Evolutionary conservation across 2,797 vertebrate genomes (phyloP).

Genomic region (Molossus alvarezi): DNA sequence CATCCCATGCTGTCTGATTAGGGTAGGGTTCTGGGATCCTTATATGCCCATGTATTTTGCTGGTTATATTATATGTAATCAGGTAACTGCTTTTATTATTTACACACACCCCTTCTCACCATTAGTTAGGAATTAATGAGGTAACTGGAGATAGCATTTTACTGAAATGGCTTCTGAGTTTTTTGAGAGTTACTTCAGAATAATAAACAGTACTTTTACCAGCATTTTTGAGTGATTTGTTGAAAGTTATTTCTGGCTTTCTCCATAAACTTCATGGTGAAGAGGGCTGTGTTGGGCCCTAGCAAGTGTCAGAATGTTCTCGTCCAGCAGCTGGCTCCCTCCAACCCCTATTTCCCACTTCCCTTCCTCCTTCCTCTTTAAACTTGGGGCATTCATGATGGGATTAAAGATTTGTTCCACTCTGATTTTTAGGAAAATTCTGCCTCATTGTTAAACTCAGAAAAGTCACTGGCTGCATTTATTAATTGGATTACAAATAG

Average conservation of each 20-base stretch:
- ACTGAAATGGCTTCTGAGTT: conserved; percentile 3
- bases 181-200: conserved; percentile 42
- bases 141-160: conserved; percentile 49
- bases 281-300: background rate
- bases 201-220: background rate
- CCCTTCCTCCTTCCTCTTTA: background rate
- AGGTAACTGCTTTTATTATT: background rate
- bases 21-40: background rate
- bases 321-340: background rate
- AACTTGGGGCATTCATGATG: background rate
- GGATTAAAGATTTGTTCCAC: conserved; percentile 28
- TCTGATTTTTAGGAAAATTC: conserved; percentile 67
- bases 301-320: background rate
- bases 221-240: background rate
- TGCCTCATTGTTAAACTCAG: background rate
- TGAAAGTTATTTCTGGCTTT: conserved; percentile 26
- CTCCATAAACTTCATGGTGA: background rate
- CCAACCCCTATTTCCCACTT: background rate
- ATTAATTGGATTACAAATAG: conserved; percentile 59
- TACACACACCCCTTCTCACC: background rate
- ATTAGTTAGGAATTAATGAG: conserved; percentile 8
- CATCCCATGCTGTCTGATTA: background rate
- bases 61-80: background rate
- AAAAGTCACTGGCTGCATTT: conserved; percentile 27
- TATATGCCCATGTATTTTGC: background rate